Evolutionary conservation across 2,888 invertebrate species (phyloP).

Genomic region (Xestia ashworthii): DNA sequence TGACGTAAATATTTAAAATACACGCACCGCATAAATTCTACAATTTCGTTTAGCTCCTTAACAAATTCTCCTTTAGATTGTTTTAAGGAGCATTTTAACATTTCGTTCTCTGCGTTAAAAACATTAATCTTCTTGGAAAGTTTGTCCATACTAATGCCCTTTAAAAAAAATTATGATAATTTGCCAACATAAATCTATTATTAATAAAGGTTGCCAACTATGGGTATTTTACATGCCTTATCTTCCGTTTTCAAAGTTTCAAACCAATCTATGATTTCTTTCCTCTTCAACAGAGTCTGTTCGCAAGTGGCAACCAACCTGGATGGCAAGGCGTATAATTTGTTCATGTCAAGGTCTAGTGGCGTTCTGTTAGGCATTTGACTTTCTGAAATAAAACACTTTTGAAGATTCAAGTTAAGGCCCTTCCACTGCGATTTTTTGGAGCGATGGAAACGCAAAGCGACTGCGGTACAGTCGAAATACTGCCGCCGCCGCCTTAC

Average conservation of each 20-base stretch:
- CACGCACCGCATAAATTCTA: slow-evolving; percentile 78
- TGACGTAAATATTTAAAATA: neutral
- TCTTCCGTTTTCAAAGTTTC: slow-evolving; percentile 75
- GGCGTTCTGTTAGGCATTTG: slow-evolving; percentile 53
- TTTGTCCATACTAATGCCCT: slow-evolving; percentile 76
- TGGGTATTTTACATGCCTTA: slow-evolving; percentile 69
- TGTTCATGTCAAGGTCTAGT: slow-evolving; percentile 75
- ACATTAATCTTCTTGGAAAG: slow-evolving; percentile 82
- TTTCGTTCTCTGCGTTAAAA: slow-evolving; percentile 83
- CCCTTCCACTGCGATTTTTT: neutral
- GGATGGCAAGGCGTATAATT: slow-evolving; percentile 78
- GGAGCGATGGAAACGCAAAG: neutral
- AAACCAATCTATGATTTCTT: slow-evolving; percentile 84
- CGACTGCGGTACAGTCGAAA: neutral
- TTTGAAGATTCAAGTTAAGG: neutral
- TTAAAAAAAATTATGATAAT: slow-evolving; percentile 19
- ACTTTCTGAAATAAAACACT: slow-evolving; percentile 36
- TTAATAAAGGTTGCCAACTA: neutral
- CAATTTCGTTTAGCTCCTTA: slow-evolving; percentile 76
- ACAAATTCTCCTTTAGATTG: slow-evolving; percentile 78
- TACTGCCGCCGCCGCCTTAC: neutral
- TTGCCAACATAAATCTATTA: neutral
- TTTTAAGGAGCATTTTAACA: slow-evolving; percentile 76
- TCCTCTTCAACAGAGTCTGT: slow-evolving; percentile 79
- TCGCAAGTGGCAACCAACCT: slow-evolving; percentile 82